These are phyloP conservation scores for Neolamprologus hecqui DNA, from an alignment of 2,113 vertebrate genomes.

Conservation along the genomic window DNA sequence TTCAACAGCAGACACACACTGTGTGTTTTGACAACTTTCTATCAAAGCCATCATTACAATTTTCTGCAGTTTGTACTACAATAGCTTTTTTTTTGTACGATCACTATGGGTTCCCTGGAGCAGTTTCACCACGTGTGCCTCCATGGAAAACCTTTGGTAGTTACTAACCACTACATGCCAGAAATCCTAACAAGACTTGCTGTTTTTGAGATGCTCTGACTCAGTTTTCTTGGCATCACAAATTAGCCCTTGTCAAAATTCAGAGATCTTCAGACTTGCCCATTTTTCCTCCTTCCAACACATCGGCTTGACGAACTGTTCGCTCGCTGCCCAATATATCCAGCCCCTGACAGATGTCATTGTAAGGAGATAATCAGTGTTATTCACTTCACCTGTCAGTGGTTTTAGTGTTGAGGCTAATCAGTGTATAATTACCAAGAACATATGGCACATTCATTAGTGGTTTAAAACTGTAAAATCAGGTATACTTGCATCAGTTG, in stretches of 20 bases:
- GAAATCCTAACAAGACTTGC: neutral
- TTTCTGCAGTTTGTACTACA: neutral
- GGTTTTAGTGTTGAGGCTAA: neutral
- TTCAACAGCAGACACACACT: neutral
- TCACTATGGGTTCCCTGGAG: neutral
- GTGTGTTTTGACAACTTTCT: neutral
- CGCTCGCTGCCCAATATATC: neutral
- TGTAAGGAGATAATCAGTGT: neutral
- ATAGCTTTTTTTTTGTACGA: rapidly evolving
- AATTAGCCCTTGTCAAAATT: neutral
- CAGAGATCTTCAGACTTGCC: neutral
- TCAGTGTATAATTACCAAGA: neutral
- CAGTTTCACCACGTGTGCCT: neutral
- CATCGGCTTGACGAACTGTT: neutral
- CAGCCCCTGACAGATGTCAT: neutral
- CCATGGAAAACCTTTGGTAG: neutral
- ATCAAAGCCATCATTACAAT: neutral
- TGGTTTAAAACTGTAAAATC: neutral
- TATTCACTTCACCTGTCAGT: neutral
- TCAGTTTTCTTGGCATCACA: neutral
- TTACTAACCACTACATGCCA: neutral
- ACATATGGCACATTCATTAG: neutral
- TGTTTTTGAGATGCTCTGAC: neutral
- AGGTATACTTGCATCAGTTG: neutral
- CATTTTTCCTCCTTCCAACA: neutral